Conservation (phyloP, 2,888 invertebrate species). For the Fabriciana adippe region DNA sequence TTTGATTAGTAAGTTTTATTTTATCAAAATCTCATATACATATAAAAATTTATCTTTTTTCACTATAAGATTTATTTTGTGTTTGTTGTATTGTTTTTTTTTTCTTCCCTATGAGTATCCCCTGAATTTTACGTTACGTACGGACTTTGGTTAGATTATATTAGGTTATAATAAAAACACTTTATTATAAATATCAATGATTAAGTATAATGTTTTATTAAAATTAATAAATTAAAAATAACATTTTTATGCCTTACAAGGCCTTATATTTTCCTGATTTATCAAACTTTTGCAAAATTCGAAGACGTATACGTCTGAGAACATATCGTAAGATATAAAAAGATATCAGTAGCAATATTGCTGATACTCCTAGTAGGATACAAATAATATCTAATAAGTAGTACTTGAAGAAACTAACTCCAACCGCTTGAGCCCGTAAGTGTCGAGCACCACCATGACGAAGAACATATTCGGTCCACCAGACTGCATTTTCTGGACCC, state of each 20-base stretch:
- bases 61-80: too few species aligned
- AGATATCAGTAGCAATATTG: constrained; percentile 44
- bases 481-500: constrained; percentile 73
- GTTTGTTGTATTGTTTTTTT: too few species aligned
- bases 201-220: background rate
- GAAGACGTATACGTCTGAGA: constrained; percentile 49
- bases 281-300: constrained; percentile 45
- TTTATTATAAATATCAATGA: background rate
- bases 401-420: constrained; percentile 62
- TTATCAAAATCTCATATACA: too few species aligned
- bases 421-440: constrained; percentile 68
- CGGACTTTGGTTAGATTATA: too few species aligned
- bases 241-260: constrained; percentile 46
- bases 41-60: too few species aligned
- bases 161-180: background rate
- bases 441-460: constrained; percentile 69
- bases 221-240: background rate
- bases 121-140: too few species aligned
- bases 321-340: constrained; percentile 48
- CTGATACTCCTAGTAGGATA: constrained; percentile 44
- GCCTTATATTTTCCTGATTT: constrained; percentile 66
- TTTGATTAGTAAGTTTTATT: too few species aligned
- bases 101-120: too few species aligned
- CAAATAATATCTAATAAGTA: constrained; percentile 63
- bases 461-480: constrained; percentile 81